phyloP scores from a whole-genome alignment of 1,140 invertebrate genomes.

The Drosophila seguyi region DNA sequence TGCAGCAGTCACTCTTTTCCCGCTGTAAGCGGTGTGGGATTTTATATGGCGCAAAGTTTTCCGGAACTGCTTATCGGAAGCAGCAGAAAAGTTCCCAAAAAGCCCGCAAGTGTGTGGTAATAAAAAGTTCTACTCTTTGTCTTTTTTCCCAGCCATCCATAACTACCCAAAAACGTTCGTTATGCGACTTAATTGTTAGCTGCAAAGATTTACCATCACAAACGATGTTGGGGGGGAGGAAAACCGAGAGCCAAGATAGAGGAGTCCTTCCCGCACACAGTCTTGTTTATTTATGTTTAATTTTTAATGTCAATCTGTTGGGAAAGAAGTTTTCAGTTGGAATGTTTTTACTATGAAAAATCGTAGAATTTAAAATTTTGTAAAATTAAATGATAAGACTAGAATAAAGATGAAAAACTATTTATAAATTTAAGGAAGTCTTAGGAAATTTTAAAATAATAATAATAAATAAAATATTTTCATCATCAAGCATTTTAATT shows the following conservation, averaged over 20 bases:
- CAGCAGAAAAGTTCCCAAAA: conserved; percentile 72
- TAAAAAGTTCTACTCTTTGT: conserved; percentile 69
- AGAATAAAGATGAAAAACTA: too few species aligned
- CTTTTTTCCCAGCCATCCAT: conserved; percentile 52
- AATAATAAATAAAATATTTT: not conserved
- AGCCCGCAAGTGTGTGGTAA: conserved; percentile 82
- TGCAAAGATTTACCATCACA: conserved; percentile 76
- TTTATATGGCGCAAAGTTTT: conserved; percentile 64
- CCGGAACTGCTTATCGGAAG: conserved; percentile 71
- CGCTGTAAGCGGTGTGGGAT: conserved; percentile 35
- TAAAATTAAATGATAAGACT: not conserved
- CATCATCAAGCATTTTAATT: not conserved
- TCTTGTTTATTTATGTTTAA: conserved; percentile 48
- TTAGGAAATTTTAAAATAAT: not conserved
- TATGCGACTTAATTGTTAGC: conserved; percentile 83
- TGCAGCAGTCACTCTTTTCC: conserved; percentile 57
- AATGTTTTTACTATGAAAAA: not conserved
- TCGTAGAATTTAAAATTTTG: not conserved
- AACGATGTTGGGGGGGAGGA: not conserved
- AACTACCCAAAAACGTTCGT: conserved; percentile 75
- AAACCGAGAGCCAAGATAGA: not conserved
- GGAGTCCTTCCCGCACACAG: conserved; percentile 10
- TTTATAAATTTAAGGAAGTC: too few species aligned
- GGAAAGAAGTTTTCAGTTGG: conserved; percentile 4
- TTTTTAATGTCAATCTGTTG: conserved; percentile 36